A percentile compares a stretch with the other conserved stretches of the same genome.
phyloP scores from a whole-genome alignment of 2,797 vertebrate species.

The Alcedo atthis region DNA sequence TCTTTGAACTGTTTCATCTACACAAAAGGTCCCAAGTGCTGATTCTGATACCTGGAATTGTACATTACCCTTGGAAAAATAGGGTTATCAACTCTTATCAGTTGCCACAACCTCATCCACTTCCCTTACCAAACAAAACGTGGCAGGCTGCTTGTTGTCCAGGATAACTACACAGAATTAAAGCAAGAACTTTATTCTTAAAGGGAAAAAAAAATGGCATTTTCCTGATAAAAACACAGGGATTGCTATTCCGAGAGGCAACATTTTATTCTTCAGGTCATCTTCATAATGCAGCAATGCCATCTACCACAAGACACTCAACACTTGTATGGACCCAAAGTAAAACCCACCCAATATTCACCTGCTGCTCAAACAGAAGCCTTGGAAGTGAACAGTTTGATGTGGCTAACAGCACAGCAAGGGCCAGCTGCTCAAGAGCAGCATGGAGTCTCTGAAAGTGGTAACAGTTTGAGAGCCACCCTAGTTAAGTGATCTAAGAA shows the following conservation, averaged over 20 bases:
- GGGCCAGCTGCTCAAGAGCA: neutral
- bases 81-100: neutral
- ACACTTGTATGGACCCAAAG: neutral
- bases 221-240: neutral
- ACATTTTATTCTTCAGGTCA: neutral
- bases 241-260: neutral
- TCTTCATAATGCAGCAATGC: neutral
- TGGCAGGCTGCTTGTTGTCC: neutral
- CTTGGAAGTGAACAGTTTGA: neutral
- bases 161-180: neutral
- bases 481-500: neutral
- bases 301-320: neutral
- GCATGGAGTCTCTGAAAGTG: accelerated
- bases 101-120: neutral
- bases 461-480: neutral
- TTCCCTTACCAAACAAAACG: neutral
- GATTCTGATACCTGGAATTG: accelerated
- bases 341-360: neutral
- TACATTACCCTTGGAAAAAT: neutral
- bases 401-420: neutral
- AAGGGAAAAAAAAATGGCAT: neutral
- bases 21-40: neutral
- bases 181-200: neutral
- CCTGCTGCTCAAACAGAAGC: neutral
- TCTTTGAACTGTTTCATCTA: neutral